Evolutionary conservation across 1,140 invertebrate species (phyloP), one percentile per base, ranked within the genome.

Genomic region (Lysiphlebus fabarum): DNA sequence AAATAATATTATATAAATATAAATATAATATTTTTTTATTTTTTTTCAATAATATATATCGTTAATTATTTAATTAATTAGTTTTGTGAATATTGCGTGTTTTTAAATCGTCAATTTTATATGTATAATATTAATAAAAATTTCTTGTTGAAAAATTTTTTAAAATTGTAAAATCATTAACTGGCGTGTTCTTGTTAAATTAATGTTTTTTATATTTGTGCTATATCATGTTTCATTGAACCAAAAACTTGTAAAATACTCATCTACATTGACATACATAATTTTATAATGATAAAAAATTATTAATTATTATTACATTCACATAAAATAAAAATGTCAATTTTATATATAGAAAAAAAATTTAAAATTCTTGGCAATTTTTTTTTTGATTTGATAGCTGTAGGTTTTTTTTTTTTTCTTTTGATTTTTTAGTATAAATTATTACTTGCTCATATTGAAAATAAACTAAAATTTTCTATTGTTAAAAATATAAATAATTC

Each of bases 181-280:
- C 57, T 33, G 48, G 38, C 64, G 54, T 69, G 68, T 72, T 73
- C 69, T 72, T 65, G 66, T 71, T 74, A 72, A n/a, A 75, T 74
- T 75, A 75, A 76, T 68, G 66, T 54, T 44, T 54, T 55, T 1
- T 2, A 61, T 56, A 64, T 38, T 64, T 42, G 54, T 48, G 49
- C 56, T 63, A 61, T 58, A 63, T 63, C 62, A 63, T 63, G 50
- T 50, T 1, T 48, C 17, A 26, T 26, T 26, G 17, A 26, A 26
- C 17, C 17, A 26, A 26, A 26, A 1, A 26, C 17, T 26, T 38
- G 36, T 14, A 7, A 26, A 40, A 17, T 9, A 36, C 47, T 37
- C 12, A 33, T 34, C 17, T 33, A 48, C 44, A 33, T 48, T 14
- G 17, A 17, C 38, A 41, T 37, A 17, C 38, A 41, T 37, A 37